phyloP scores from a whole-genome alignment of 1,140 invertebrate species.

The Magallana ariakensis region DNA sequence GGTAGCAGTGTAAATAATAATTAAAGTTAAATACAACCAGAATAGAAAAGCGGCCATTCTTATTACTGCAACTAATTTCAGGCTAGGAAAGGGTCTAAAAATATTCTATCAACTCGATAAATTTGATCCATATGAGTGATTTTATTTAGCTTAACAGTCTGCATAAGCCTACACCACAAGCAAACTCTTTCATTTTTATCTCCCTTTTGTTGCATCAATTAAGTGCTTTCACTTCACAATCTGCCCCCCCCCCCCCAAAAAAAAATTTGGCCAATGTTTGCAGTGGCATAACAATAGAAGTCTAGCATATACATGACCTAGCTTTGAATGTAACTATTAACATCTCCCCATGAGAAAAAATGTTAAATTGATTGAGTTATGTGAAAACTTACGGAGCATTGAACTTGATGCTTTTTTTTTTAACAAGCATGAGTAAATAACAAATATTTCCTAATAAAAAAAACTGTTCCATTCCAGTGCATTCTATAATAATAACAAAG shows the following conservation, averaged over 20 bases:
- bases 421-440: not conserved
- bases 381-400: not conserved
- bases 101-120: not conserved
- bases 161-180: not conserved
- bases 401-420: not conserved
- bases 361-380: not conserved
- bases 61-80: not conserved
- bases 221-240: not conserved
- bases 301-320: not conserved
- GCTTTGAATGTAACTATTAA: not conserved
- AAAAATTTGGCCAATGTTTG: not conserved
- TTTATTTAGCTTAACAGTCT: not conserved
- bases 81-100: not conserved
- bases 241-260: not conserved
- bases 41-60: not conserved
- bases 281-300: not conserved
- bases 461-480: not conserved
- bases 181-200: not conserved
- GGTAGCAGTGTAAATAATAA: too few relatives aligned
- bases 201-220: not conserved
- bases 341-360: constrained; percentile 6
- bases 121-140: not conserved
- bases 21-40: too few relatives aligned
- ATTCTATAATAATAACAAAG: not conserved
- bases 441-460: not conserved